A percentile compares a stretch with the other conserved stretches of the same genome.
Evolutionary conservation across 2,113 vertebrate genomes (phyloP).

Genomic region (Stegastes partitus): DNA sequence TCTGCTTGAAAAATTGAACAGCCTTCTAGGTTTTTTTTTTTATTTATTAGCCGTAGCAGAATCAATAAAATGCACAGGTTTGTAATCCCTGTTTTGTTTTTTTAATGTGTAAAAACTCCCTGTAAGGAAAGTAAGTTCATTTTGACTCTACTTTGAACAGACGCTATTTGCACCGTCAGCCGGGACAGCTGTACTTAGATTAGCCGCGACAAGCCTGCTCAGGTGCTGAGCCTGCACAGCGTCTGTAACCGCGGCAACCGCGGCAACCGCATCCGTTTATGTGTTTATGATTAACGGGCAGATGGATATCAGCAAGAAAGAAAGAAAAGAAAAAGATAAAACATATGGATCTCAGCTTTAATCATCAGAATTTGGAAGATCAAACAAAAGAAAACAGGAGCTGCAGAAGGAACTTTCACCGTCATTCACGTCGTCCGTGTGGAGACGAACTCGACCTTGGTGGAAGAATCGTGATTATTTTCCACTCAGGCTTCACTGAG

Average conservation of each 20-base stretch:
- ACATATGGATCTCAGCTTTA: slow-evolving; percentile 41
- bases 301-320: slow-evolving; percentile 27
- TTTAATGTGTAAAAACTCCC: neutral
- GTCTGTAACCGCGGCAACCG: slow-evolving; percentile 14
- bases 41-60: neutral
- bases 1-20: neutral
- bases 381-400: neutral
- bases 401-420: neutral
- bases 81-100: neutral
- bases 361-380: slow-evolving; percentile 33
- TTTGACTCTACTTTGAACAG: neutral
- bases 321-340: neutral
- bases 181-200: slow-evolving; percentile 29
- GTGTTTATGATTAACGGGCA: slow-evolving; percentile 23
- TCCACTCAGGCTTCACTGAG: neutral
- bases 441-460: neutral
- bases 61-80: neutral
- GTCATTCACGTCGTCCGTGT: neutral
- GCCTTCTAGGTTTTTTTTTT: neutral
- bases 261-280: slow-evolving; percentile 20
- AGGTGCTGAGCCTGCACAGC: slow-evolving; percentile 14
- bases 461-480: neutral
- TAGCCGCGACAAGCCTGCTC: neutral
- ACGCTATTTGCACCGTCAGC: neutral
- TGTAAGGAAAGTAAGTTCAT: neutral